Conservation (phyloP, 2,113 vertebrate genomes). For the Electrona antarctica region DNA sequence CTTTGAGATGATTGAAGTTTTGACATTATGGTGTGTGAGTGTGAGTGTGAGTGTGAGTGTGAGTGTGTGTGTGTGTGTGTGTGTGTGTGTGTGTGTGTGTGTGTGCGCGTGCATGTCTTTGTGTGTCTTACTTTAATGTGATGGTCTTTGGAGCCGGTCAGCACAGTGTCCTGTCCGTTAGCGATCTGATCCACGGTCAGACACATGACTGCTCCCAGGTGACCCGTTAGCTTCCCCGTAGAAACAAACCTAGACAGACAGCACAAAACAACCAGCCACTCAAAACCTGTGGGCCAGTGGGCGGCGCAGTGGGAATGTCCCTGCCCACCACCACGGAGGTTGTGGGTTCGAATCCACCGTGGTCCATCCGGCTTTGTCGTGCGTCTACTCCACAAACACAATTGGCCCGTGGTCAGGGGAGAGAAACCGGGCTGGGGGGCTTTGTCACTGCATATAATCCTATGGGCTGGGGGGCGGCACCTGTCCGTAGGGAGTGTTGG, state of each 20-base stretch:
- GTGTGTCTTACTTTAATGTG: conserved; percentile 86
- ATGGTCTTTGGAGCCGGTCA: conserved; percentile 97
- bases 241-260: conserved; percentile 87
- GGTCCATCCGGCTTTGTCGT: too few species aligned
- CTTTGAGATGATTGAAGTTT: too few species aligned
- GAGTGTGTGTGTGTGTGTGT: not conserved
- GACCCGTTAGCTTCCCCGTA: conserved; percentile 94
- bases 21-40: not conserved
- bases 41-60: not conserved
- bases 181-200: conserved; percentile 88
- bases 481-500: too few species aligned
- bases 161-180: conserved; percentile 90
- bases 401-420: too few species aligned
- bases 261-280: not conserved
- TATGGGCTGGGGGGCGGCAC: too few species aligned
- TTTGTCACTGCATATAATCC: too few species aligned
- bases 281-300: too few species aligned
- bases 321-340: too few species aligned
- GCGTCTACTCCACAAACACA: too few species aligned
- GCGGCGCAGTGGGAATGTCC: too few species aligned
- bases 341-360: too few species aligned
- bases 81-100: not conserved
- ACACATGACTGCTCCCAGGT: conserved; percentile 93
- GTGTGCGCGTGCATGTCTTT: not conserved
- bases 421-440: too few species aligned